Conservation (phyloP, 2,113 vertebrate species). For the Charadrius vociferus region DNA sequence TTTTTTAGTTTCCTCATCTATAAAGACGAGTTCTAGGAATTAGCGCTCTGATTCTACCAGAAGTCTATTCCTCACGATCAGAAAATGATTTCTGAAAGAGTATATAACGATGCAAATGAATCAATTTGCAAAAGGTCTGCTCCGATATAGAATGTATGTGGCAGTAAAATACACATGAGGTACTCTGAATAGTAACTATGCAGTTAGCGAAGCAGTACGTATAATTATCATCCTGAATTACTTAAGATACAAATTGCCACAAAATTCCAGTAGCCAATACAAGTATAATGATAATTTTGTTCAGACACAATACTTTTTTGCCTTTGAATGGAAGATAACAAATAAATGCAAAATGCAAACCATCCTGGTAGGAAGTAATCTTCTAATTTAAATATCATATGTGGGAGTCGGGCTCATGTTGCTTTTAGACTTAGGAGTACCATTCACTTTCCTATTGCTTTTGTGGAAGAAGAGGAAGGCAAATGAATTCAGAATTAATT, state of each 20-base stretch:
- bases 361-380: not conserved
- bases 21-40: not conserved
- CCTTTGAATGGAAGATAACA: not conserved
- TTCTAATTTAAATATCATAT: not conserved
- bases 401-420: not conserved
- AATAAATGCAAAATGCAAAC: not conserved
- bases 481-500: not conserved
- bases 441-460: not conserved
- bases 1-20: not conserved
- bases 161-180: not conserved
- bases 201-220: not conserved
- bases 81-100: not conserved
- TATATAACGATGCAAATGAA: slow-evolving; percentile 30
- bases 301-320: not conserved
- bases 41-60: not conserved
- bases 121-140: slow-evolving; percentile 47
- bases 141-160: not conserved
- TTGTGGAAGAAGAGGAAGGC: not conserved
- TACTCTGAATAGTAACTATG: slow-evolving; percentile 5
- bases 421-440: not conserved
- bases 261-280: not conserved
- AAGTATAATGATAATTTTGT: not conserved
- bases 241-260: slow-evolving; percentile 14
- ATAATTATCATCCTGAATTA: not conserved
- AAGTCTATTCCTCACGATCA: not conserved